Conservation (phyloP, 2,888 invertebrate genomes). For the Cabera pusaria region DNA sequence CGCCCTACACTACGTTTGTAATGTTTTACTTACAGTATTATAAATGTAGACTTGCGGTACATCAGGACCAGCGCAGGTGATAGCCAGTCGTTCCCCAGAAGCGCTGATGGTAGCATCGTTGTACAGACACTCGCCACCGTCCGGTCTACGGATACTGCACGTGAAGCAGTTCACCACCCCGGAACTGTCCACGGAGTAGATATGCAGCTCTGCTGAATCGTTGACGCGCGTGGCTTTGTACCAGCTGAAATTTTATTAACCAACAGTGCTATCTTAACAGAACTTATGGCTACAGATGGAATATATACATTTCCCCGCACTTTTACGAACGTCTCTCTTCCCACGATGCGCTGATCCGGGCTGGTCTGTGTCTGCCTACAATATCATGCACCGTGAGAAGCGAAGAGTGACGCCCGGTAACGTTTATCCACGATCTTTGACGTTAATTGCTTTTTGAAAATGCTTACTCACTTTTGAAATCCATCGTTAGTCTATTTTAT, state of each 20-base stretch:
- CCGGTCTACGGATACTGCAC: conserved; percentile 84
- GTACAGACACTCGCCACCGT: conserved; percentile 84
- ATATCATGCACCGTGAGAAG: too few relatives aligned
- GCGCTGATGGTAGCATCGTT: conserved; percentile 87
- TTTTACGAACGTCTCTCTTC: too few relatives aligned
- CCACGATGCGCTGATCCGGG: too few relatives aligned
- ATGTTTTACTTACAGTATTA: conserved; percentile 67
- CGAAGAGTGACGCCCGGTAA: too few relatives aligned
- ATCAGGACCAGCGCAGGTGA: conserved; percentile 93
- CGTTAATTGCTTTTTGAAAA: too few relatives aligned
- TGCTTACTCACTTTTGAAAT: too few relatives aligned
- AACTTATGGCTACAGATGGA: too few relatives aligned
- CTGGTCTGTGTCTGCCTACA: too few relatives aligned
- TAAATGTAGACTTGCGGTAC: conserved; percentile 89
- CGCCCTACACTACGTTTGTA: neutral
- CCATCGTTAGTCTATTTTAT: too few relatives aligned
- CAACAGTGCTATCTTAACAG: too few relatives aligned
- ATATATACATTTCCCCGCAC: too few relatives aligned
- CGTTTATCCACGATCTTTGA: too few relatives aligned
- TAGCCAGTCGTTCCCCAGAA: conserved; percentile 86
- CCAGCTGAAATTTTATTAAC: conserved; percentile 86
- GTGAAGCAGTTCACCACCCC: conserved; percentile 87
- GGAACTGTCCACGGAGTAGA: conserved; percentile 88
- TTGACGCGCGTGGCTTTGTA: conserved; percentile 91
- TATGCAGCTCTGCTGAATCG: conserved; percentile 90